Conservation (phyloP, 23 tunicate genomes). For the Botrylloides violaceus region DNA sequence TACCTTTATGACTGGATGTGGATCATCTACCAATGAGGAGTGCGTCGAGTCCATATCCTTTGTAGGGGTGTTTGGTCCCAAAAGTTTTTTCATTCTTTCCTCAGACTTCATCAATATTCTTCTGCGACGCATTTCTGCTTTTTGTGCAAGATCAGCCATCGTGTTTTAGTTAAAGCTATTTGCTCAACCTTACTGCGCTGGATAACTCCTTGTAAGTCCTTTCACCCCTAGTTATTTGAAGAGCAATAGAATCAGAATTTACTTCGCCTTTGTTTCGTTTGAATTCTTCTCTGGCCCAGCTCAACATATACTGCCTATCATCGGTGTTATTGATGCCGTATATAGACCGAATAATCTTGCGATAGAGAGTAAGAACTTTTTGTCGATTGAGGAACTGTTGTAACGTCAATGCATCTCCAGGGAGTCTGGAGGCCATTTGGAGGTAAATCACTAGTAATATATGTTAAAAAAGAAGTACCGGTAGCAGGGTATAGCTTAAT, state of each 20-base stretch:
- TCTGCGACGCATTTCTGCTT: conserved; percentile 36
- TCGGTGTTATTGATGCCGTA: conserved; percentile 23
- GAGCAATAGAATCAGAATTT: conserved; percentile 35
- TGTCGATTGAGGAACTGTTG: conserved; percentile 54
- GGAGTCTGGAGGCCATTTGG: conserved; percentile 56
- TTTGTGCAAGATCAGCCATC: conserved; percentile 23
- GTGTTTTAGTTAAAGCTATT: conserved; percentile 10
- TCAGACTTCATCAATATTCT: conserved; percentile 31
- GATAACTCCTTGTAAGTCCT: conserved; percentile 34
- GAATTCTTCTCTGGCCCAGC: conserved; percentile 70
- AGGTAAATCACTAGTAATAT: no score
- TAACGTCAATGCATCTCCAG: conserved; percentile 26
- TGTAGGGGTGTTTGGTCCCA: conserved; percentile 23
- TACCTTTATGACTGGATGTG: not conserved
- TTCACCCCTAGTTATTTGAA: conserved; percentile 43
- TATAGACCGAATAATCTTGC: conserved; percentile 36
- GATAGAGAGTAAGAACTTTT: conserved; percentile 53
- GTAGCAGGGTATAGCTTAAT: no score
- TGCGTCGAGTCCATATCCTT: not conserved
- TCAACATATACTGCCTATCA: conserved; percentile 32
- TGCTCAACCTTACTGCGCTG: conserved; percentile 22
- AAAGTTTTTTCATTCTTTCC: conserved; percentile 23
- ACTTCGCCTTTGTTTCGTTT: conserved; percentile 41
- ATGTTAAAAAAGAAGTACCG: no score
- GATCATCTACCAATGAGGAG: not conserved